These are phyloP conservation scores for Saxidomus purpurata DNA, from an alignment of 1,140 invertebrate species.

Conservation along the genomic window DNA sequence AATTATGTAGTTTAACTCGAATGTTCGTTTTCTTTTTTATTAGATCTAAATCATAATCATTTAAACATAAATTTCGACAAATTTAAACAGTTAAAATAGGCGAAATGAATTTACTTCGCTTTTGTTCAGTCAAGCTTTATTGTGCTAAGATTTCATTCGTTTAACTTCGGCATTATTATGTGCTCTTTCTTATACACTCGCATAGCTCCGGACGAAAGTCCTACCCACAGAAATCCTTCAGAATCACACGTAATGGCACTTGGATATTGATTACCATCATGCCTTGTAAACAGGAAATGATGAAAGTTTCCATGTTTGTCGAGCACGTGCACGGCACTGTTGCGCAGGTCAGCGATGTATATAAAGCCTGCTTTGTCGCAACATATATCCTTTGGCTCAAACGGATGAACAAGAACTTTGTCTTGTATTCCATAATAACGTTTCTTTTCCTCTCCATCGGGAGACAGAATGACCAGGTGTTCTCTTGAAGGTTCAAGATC, in stretches of 20 bases:
- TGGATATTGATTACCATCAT: slow-evolving; percentile 53
- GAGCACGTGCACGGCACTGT: slow-evolving; percentile 58
- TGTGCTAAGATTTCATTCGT: too few species aligned
- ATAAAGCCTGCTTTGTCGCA: slow-evolving; percentile 46
- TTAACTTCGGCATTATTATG: background rate
- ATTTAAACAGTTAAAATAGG: too few species aligned
- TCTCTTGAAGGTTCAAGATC: slow-evolving; percentile 43
- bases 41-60: too few species aligned
- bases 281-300: slow-evolving; percentile 53
- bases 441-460: slow-evolving; percentile 59
- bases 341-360: slow-evolving; percentile 44
- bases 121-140: too few species aligned
- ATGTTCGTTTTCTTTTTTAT: too few species aligned
- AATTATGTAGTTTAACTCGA: too few species aligned
- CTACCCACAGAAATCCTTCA: slow-evolving; percentile 49
- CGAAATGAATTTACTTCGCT: too few species aligned
- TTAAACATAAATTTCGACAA: too few species aligned
- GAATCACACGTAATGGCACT: slow-evolving; percentile 34
- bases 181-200: background rate
- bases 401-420: background rate
- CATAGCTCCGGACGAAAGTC: slow-evolving; percentile 26
- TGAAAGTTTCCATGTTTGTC: slow-evolving; percentile 44
- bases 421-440: slow-evolving; percentile 55
- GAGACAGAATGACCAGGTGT: slow-evolving; percentile 45
- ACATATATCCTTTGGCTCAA: slow-evolving; percentile 55